These are phyloP conservation scores for Syngnathus typhle DNA, from an alignment of 2,113 vertebrate genomes.

Conservation along the genomic window DNA sequence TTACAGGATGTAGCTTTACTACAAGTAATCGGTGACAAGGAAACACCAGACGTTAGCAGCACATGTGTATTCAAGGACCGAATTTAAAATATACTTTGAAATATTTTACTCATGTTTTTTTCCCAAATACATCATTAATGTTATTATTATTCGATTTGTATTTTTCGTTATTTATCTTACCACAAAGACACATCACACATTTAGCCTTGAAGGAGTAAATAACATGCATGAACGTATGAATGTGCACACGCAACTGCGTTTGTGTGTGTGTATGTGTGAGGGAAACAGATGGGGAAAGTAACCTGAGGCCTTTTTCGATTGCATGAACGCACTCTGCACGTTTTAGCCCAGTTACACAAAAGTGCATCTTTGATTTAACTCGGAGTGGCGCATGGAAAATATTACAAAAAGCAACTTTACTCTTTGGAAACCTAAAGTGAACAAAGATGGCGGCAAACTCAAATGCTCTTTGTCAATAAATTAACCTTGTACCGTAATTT, in stretches of 20 bases:
- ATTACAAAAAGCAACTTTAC: not conserved
- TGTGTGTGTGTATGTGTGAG: not conserved
- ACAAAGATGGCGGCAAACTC: not conserved
- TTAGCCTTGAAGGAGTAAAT: not conserved
- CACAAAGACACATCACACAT: not conserved
- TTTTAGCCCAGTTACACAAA: constrained; percentile 45
- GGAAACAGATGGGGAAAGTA: constrained; percentile 56
- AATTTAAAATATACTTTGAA: too few relatives aligned
- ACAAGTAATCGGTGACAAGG: not conserved
- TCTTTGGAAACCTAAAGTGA: not conserved
- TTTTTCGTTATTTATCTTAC: not conserved
- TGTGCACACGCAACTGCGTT: not conserved
- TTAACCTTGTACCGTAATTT: too few relatives aligned
- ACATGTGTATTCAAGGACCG: too few relatives aligned
- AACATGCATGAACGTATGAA: constrained; percentile 6
- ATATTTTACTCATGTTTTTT: too few relatives aligned
- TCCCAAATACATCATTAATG: too few relatives aligned
- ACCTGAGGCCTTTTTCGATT: constrained; percentile 50
- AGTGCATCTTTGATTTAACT: constrained; percentile 16
- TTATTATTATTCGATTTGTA: too few relatives aligned
- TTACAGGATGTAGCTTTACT: not conserved
- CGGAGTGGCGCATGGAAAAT: constrained; percentile 33
- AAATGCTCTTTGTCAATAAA: not conserved
- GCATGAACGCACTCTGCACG: constrained; percentile 49
- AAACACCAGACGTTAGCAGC: too few relatives aligned